Evolutionary conservation across 2,113 vertebrate species (phyloP), one percentile per base, ranked within the genome.

Genomic region (Sinocyclocheilus grahami): DNA sequence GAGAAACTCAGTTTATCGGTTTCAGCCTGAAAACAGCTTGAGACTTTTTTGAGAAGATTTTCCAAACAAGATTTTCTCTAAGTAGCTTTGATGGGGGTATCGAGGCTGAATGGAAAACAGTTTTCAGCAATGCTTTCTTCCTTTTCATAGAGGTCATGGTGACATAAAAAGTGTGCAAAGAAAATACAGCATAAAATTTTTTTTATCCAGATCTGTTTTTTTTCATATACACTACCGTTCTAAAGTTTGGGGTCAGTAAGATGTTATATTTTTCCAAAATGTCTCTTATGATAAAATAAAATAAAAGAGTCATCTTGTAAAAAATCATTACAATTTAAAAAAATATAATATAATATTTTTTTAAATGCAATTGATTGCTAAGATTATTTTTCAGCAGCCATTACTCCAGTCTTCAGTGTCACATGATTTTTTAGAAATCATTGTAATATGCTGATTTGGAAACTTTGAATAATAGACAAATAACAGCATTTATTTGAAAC

Each of bases 1-100:
- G 87, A 82, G 89, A 69, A 89, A 87, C 88, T 87, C 86, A 33
- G 90, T 87, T 87, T 86, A 88, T 86, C 86, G 82, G 89, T 78
- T 86, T 88, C 88, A 78, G 84, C 78, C 87, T 91, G 87, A 33
- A 86, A 85, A 87, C 85, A 82, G 12, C 77, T 85, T 58, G 63
- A 46, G 78, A 92, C 89, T 91, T 93, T 91, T 93, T 92, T 88
- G 88, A 94, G 90, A 93, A 91, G 93, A 93, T 93, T 94, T 89
- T 88, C 87, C 88, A 93, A 93, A 90, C 80, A 92, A 92, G 92
- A 94, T 91, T 92, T 89, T 78, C 87, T 88, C 84, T 91, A 93
- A 94, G 94, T 89, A 93, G 93, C 92, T 94, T 94, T 93, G 87
- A 88, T 89, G 77, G 84, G 86, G 90, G 92, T 89, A 79, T 78